These are phyloP conservation scores for Platypus cylindrus DNA, from an alignment of 2,888 invertebrate species.

Conservation along the genomic window DNA sequence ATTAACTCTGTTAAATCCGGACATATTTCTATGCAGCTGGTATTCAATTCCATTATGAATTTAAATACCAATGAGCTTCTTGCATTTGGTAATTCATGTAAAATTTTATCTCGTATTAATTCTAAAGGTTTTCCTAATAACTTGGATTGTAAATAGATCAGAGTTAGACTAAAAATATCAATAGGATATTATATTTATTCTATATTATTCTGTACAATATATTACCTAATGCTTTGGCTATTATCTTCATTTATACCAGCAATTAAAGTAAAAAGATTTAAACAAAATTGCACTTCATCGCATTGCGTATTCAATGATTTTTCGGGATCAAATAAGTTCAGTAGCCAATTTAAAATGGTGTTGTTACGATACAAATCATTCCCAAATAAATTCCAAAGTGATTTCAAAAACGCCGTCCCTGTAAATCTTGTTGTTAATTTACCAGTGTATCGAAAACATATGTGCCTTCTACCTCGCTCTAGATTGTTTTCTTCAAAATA, in stretches of 20 bases:
- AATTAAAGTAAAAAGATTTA: conserved; percentile 20
- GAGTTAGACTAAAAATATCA: no score
- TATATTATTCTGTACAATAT: no score
- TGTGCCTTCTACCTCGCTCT: conserved; percentile 7
- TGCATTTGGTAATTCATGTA: conserved; percentile 17
- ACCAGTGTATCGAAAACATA: background rate
- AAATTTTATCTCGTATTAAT: no score
- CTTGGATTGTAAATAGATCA: no score
- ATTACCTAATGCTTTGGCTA: no score
- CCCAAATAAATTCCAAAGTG: conserved; percentile 15
- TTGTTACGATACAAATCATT: conserved; percentile 6
- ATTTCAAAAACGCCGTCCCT: conserved; percentile 22
- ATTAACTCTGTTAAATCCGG: conserved; percentile 7
- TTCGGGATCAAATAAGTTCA: conserved; percentile 6
- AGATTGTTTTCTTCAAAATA: conserved; percentile 19
- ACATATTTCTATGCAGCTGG: conserved; percentile 13
- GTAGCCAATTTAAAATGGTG: conserved; percentile 8
- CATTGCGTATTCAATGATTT: conserved; percentile 6
- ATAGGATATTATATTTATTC: no score
- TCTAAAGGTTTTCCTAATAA: no score
- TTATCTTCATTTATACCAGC: conserved; percentile 13
- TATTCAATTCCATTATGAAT: conserved; percentile 18
- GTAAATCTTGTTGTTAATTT: no score
- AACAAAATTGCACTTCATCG: conserved; percentile 13
- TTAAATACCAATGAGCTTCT: conserved; percentile 19